Conservation (phyloP, 2,888 invertebrate genomes). For the Platycheirus albimanus region DNA sequence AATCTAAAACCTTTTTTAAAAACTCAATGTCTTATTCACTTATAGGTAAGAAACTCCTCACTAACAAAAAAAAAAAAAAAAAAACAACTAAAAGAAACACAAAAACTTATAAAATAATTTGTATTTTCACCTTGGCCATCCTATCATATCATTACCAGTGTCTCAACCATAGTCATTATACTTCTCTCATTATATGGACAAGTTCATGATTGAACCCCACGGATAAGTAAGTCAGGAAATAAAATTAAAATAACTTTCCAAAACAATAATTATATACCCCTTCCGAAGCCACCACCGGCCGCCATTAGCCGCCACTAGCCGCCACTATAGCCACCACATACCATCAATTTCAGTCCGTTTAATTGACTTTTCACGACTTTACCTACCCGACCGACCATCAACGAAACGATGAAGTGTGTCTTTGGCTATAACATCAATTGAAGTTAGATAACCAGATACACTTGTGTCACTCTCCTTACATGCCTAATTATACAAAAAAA, state of each 20-base stretch:
- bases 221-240: slow-evolving; percentile 54
- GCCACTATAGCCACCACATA: neutral
- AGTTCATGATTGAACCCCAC: slow-evolving; percentile 57
- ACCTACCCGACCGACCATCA: no score
- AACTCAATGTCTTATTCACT: slow-evolving; percentile 24
- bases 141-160: slow-evolving; percentile 49
- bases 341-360: slow-evolving; percentile 38
- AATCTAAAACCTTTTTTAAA: slow-evolving; percentile 10
- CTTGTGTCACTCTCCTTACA: slow-evolving; percentile 40
- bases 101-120: slow-evolving; percentile 31
- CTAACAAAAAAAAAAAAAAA: neutral
- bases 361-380: slow-evolving; percentile 69
- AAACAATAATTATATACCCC: slow-evolving; percentile 64
- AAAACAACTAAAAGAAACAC: no score
- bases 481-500: slow-evolving; percentile 7
- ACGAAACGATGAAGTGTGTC: slow-evolving; percentile 6
- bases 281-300: neutral
- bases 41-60: neutral
- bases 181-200: slow-evolving; percentile 60
- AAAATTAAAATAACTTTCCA: slow-evolving; percentile 57
- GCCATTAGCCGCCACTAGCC: neutral
- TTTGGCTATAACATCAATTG: slow-evolving; percentile 21
- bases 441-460: slow-evolving; percentile 36
- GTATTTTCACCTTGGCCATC: slow-evolving; percentile 32
- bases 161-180: slow-evolving; percentile 51